Evolutionary conservation across 2,113 vertebrate genomes (phyloP).

Genomic region (Paradisaea rubra): DNA sequence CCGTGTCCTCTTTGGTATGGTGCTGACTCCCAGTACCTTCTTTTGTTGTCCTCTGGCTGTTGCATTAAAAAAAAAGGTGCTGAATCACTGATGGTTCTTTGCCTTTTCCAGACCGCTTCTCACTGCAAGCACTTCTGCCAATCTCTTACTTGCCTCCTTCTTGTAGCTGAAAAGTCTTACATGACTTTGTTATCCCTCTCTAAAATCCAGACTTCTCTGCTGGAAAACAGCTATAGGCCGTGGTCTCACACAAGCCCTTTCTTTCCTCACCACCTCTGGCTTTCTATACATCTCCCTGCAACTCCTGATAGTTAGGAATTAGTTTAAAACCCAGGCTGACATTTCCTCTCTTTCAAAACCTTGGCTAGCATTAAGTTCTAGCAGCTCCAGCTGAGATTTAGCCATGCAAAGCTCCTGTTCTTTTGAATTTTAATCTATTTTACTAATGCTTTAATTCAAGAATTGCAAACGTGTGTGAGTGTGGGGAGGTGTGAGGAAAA

Average conservation of each 20-base stretch:
- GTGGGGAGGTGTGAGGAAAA: background rate
- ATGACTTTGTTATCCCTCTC: background rate
- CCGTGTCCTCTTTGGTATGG: background rate
- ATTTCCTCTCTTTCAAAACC: background rate
- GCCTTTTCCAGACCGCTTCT: background rate
- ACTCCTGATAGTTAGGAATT: background rate
- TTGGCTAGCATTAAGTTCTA: background rate
- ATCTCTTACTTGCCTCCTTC: background rate
- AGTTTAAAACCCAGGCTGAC: background rate
- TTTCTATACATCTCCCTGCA: background rate
- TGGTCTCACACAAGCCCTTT: background rate
- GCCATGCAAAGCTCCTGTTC: background rate
- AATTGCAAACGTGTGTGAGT: background rate
- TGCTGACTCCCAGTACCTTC: background rate
- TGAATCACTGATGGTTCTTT: background rate
- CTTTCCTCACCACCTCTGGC: background rate
- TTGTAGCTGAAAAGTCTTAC: background rate
- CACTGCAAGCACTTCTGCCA: background rate
- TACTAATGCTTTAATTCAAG: background rate
- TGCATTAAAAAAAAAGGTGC: background rate
- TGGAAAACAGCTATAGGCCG: background rate
- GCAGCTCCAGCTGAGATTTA: background rate
- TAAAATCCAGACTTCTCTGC: background rate
- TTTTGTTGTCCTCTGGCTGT: background rate
- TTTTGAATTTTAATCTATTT: background rate